phyloP scores from a whole-genome alignment of 2,797 vertebrate genomes.

The Pipistrellus kuhlii region DNA sequence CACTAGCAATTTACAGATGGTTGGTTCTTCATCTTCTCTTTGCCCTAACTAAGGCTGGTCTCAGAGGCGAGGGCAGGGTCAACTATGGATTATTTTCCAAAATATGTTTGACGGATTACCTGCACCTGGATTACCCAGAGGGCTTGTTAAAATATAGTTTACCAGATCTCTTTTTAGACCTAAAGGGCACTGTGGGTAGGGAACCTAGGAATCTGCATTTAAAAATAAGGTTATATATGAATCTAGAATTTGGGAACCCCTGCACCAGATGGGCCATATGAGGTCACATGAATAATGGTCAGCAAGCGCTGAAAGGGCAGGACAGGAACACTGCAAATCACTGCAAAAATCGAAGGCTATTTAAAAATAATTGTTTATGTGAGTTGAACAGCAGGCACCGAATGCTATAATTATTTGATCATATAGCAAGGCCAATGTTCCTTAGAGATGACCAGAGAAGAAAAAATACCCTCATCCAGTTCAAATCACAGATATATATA shows the following conservation, averaged over 20 bases:
- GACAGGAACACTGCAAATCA: neutral
- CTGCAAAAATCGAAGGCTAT: slow-evolving; percentile 60
- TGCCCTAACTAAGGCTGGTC: neutral
- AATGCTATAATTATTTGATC: slow-evolving; percentile 60
- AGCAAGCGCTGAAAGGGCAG: neutral
- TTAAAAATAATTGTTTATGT: slow-evolving; percentile 71
- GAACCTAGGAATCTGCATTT: neutral
- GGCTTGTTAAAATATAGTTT: neutral
- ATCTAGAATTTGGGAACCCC: neutral
- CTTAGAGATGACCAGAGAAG: slow-evolving; percentile 57
- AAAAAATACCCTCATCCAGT: slow-evolving; percentile 54
- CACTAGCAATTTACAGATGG: neutral
- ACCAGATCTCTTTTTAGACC: neutral
- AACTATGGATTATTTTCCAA: neutral
- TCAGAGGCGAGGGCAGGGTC: neutral
- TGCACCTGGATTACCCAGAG: neutral
- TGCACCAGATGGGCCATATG: neutral
- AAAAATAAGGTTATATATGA: neutral
- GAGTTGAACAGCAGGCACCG: slow-evolving; percentile 58
- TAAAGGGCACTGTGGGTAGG: neutral
- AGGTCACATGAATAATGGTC: neutral
- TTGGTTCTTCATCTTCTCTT: neutral
- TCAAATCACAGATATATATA: slow-evolving; percentile 51
- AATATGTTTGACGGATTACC: neutral
- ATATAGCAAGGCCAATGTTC: slow-evolving; percentile 31